These are phyloP conservation scores for Agrotis ipsilon DNA, from an alignment of 2,888 invertebrate species.

Conservation along the genomic window DNA sequence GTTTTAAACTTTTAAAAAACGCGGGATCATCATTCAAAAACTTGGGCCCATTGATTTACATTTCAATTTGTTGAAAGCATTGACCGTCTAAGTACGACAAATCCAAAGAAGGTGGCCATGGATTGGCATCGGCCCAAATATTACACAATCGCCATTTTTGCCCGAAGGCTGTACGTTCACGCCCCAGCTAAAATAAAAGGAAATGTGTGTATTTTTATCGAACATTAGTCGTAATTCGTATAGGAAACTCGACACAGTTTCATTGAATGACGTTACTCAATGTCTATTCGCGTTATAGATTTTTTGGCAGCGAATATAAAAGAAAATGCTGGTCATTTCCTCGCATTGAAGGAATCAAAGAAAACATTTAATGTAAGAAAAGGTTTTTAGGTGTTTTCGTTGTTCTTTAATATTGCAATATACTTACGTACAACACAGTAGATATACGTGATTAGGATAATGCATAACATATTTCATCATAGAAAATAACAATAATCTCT, in stretches of 20 bases:
- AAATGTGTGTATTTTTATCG: conserved; percentile 54
- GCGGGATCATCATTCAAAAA: neutral
- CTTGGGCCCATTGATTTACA: conserved; percentile 16
- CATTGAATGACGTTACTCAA: conserved; percentile 51
- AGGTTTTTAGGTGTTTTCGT: neutral
- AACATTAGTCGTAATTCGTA: conserved; percentile 51
- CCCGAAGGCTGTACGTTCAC: conserved; percentile 52
- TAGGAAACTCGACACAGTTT: conserved; percentile 51
- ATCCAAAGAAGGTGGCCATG: conserved; percentile 17
- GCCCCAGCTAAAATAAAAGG: conserved; percentile 53
- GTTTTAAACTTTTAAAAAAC: neutral
- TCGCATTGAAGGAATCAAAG: conserved; percentile 18
- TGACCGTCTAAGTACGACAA: conserved; percentile 21
- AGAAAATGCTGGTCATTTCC: conserved; percentile 52
- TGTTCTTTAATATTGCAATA: neutral
- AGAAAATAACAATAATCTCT: neutral
- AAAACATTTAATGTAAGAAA: conserved; percentile 13
- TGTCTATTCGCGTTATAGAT: conserved; percentile 46
- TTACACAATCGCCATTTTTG: conserved; percentile 56
- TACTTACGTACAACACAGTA: too few species aligned
- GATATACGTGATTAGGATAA: too few species aligned
- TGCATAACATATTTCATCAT: too few species aligned
- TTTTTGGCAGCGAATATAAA: conserved; percentile 37
- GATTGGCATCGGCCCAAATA: conserved; percentile 56
- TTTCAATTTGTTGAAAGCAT: conserved; percentile 35